Percentiles rank a stretch among this genome's conserved stretches.
phyloP scores from a whole-genome alignment of 2,888 invertebrate genomes.

The Thecocarcelia acutangulata region DNA sequence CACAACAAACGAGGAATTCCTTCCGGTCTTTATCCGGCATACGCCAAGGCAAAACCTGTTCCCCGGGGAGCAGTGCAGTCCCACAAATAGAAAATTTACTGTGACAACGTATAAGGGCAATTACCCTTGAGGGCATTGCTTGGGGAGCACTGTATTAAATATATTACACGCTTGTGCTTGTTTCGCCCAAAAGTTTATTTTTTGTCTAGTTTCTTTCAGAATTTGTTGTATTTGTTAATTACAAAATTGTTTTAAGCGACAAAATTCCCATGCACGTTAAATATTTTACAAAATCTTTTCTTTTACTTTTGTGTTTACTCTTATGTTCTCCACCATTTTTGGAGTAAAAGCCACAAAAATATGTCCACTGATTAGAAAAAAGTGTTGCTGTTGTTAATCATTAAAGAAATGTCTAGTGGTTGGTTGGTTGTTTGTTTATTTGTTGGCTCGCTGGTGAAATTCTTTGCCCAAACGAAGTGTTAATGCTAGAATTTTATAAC shows the following conservation, averaged over 20 bases:
- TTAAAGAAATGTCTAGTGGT: conserved; percentile 32
- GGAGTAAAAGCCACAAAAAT: conserved; percentile 27
- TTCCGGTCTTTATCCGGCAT: no score
- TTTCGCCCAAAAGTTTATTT: no score
- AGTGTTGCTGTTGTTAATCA: conserved; percentile 61
- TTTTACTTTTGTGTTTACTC: neutral
- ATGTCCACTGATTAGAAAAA: conserved; percentile 68
- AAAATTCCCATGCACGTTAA: conserved; percentile 46
- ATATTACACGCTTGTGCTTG: no score
- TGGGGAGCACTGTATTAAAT: no score
- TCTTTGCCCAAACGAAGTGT: conserved; percentile 52
- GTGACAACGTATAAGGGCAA: no score
- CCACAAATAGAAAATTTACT: no score
- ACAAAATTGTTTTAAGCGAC: conserved; percentile 8
- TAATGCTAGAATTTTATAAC: conserved; percentile 58
- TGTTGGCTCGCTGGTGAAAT: conserved; percentile 24
- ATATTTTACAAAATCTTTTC: conserved; percentile 5
- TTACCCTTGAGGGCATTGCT: no score
- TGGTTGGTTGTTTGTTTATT: no score
- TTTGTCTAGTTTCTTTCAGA: no score
- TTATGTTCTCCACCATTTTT: conserved; percentile 9
- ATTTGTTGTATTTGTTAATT: conserved; percentile 46
- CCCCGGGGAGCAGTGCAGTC: no score
- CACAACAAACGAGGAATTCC: no score
- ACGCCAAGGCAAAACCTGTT: no score